Base-by-base conservation (phyloP, 2,888 invertebrate genomes). In the Gisinianus flammeolus region DNA sequence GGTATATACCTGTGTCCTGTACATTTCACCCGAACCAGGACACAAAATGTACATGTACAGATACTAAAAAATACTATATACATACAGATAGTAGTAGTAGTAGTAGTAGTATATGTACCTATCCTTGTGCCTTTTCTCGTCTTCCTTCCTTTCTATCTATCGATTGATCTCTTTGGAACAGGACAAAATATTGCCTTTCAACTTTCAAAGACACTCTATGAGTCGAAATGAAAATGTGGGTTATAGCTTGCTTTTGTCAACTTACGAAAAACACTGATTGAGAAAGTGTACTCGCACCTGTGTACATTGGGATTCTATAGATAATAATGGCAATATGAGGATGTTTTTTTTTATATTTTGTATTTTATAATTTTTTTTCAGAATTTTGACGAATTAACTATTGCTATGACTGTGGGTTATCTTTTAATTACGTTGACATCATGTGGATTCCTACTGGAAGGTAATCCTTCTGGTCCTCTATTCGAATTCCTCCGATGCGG, bases 361-460 rank as follows among this genome's bases (percentile, higher is more conserved):
- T 16, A 58, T 58, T 30, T n/a, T 62, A 71, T 81, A 83, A 83
- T 85, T 86, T 82, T 85, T 84, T 89, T 89, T 0, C 89, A 93
- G 93, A 90, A 89, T 19, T 88, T 91, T 87, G 90, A 89, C 77
- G 90, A 91, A 52, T 83, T 90, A n/a, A 89, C 90, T 0, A 90
- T 91, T 3, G 87, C 90, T 19, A 87, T 89, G 75, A 90, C 90
- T 85, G 90, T 92, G 0, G 81, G 89, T 62, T 92, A 92, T 88
- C 91, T 93, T 82, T 89, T 93, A 69, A 89, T 90, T 1, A 91
- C 92, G 0, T 87, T 93, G n/a, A 91, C 91, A 0, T 88, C 91
- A 28, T 92, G 93, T 73, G 93, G 93, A 0, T 26, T 62, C 22
- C 86, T 93, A n/a, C 92, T 93, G 83, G 93, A 93, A 84, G 90